A percentile compares a stretch with the other conserved stretches of the same genome.
phyloP scores from a whole-genome alignment of 2,113 vertebrate species.

The Nothoprocta pentlandii region DNA sequence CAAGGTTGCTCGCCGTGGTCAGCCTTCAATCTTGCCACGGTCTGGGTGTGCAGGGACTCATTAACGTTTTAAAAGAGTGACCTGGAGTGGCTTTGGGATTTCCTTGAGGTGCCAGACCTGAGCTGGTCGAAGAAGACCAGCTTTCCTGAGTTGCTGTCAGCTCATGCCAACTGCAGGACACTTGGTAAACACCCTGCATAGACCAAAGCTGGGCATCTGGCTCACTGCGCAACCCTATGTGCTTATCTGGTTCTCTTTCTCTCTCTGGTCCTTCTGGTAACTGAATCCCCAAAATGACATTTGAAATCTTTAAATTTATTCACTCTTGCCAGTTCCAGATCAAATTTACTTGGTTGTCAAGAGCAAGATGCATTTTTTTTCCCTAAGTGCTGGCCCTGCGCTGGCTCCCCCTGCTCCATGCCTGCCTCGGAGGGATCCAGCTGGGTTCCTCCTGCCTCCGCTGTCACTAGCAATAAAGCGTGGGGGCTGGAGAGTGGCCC shows the following conservation, averaged over 20 bases:
- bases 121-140: constrained; percentile 32
- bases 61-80: background rate
- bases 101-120: constrained; percentile 1
- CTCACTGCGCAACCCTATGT: background rate
- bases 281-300: background rate
- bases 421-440: background rate
- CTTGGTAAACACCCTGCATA: background rate
- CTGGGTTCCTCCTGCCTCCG: constrained; percentile 6
- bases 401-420: background rate
- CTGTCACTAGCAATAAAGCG: background rate
- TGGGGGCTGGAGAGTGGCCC: background rate
- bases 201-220: background rate
- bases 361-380: constrained; percentile 20
- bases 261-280: constrained; percentile 1
- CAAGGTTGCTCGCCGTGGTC: background rate
- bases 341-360: constrained; percentile 52
- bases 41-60: background rate
- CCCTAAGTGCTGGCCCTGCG: constrained; percentile 27
- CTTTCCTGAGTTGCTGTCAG: constrained; percentile 13
- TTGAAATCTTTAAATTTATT: constrained; percentile 20
- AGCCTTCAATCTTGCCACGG: background rate
- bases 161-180: constrained; percentile 28
- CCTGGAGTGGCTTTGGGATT: constrained; percentile 1
- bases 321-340: constrained; percentile 22
- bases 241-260: background rate